Evolutionary conservation across 2,797 vertebrate genomes (phyloP).

Genomic region (Lacerta agilis): DNA sequence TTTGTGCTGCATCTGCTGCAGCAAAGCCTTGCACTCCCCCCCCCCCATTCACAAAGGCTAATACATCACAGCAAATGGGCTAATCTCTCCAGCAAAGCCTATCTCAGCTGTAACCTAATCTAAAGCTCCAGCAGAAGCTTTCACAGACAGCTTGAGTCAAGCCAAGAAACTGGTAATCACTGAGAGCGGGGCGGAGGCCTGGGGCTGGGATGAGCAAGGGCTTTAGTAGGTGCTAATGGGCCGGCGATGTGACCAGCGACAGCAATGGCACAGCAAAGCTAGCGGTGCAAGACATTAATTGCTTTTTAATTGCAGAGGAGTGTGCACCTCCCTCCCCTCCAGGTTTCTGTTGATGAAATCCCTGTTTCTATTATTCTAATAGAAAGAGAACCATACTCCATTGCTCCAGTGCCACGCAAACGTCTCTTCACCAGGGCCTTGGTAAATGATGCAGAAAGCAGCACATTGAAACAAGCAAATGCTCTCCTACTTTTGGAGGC

Average conservation of each 20-base stretch:
- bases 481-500: too few relatives aligned
- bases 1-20: not conserved
- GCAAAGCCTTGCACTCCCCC: not conserved
- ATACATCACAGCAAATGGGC: constrained; percentile 27
- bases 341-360: constrained; percentile 26
- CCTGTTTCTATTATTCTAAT: constrained; percentile 27
- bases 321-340: not conserved
- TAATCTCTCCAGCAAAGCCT: constrained; percentile 51
- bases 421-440: too few relatives aligned
- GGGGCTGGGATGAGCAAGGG: constrained; percentile 6
- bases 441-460: too few relatives aligned
- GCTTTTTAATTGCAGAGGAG: constrained; percentile 56
- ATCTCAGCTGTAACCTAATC: constrained; percentile 53
- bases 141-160: constrained; percentile 44
- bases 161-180: constrained; percentile 54
- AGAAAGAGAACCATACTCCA: not conserved
- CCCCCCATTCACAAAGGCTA: constrained; percentile 31
- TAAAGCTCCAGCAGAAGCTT: constrained; percentile 44
- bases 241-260: constrained; percentile 35
- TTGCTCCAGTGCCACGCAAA: too few relatives aligned
- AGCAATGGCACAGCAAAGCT: constrained; percentile 14
- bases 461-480: too few relatives aligned
- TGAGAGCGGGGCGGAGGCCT: not conserved
- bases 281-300: constrained; percentile 45
- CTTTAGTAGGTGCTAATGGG: constrained; percentile 35